Conservation (phyloP, 2,113 vertebrate species). For the Eira barbara region DNA sequence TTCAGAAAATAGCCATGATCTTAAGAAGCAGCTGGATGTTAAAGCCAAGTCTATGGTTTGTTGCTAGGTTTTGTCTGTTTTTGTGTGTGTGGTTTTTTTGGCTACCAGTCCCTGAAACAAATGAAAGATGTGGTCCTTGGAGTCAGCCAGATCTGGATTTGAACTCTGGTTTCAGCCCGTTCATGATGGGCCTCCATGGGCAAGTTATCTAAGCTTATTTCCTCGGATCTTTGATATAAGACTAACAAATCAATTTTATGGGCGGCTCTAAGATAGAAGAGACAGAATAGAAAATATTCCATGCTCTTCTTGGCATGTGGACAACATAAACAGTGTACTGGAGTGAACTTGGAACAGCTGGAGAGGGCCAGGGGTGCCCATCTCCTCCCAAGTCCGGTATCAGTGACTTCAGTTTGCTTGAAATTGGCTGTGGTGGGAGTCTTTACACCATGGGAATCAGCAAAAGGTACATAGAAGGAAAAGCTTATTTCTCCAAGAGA, state of each 20-base stretch:
- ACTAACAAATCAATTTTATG: neutral
- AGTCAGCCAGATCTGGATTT: neutral
- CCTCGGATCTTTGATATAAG: neutral
- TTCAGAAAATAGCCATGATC: neutral
- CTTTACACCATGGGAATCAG: neutral
- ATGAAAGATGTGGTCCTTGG: neutral
- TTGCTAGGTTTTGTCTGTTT: neutral
- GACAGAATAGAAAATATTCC: neutral
- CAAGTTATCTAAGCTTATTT: neutral
- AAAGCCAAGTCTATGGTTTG: neutral
- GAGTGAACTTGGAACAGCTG: neutral
- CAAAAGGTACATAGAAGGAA: neutral
- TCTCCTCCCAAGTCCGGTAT: neutral
- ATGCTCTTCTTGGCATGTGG: neutral
- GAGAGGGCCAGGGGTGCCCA: too few relatives aligned
- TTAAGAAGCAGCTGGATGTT: neutral
- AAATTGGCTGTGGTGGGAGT: neutral
- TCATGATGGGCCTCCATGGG: neutral
- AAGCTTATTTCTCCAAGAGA: neutral
- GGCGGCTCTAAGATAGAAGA: neutral
- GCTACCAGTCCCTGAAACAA: neutral
- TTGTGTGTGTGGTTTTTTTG: neutral
- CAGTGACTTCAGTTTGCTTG: neutral
- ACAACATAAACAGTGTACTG: accelerated
- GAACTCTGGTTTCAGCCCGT: neutral